Conservation (phyloP, 2,888 invertebrate species). For the Horisme vitalbata region DNA sequence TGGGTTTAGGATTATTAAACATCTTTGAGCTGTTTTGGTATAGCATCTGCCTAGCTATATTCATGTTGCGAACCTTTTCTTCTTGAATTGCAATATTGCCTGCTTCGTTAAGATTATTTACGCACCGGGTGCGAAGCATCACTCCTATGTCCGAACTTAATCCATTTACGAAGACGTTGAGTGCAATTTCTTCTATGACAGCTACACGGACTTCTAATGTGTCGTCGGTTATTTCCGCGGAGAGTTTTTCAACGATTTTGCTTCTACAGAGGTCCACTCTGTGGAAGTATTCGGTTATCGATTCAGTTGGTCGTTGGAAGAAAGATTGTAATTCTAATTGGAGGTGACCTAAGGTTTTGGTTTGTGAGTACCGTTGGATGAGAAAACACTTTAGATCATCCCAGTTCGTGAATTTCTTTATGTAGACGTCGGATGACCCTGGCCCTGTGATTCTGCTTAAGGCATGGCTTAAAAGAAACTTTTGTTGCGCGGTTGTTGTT, state of each 20-base stretch:
- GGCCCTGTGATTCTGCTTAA: conserved; percentile 27
- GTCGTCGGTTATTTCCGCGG: conserved; percentile 25
- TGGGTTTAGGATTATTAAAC: background rate
- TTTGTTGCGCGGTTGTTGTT: background rate
- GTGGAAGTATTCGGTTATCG: conserved; percentile 35
- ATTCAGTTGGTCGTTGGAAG: conserved; percentile 39
- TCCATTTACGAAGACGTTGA: conserved; percentile 40
- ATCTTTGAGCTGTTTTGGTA: background rate
- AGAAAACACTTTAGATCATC: conserved; percentile 13
- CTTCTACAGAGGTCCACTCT: conserved; percentile 34
- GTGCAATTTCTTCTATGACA: conserved; percentile 34
- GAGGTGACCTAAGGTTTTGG: conserved; percentile 30
- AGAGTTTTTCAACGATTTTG: conserved; percentile 39
- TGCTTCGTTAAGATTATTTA: conserved; percentile 29
- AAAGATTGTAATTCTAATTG: conserved; percentile 30
- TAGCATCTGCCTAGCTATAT: background rate
- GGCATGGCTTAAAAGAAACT: conserved; percentile 13
- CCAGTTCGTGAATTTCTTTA: conserved; percentile 13
- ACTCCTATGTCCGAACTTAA: conserved; percentile 10
- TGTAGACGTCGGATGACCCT: conserved; percentile 24
- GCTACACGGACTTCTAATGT: conserved; percentile 25
- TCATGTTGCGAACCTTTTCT: conserved; percentile 25
- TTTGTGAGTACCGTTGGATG: conserved; percentile 37
- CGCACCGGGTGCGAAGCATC: conserved; percentile 34
- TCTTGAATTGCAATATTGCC: conserved; percentile 36